These are phyloP conservation scores for Ailuropoda melanoleuca DNA, from an alignment of 2,113 vertebrate species.

Conservation along the genomic window DNA sequence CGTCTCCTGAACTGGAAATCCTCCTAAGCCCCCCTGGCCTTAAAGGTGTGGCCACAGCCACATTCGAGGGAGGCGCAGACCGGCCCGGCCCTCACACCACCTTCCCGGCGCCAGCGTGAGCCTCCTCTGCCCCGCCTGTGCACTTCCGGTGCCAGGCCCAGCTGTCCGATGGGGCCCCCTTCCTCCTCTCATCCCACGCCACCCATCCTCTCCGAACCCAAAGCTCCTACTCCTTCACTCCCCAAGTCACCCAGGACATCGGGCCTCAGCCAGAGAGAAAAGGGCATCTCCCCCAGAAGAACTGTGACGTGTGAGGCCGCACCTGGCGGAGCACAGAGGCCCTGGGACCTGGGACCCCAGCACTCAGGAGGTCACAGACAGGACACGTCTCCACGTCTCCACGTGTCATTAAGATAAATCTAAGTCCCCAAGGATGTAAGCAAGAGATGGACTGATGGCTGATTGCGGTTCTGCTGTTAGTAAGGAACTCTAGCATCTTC, in stretches of 20 bases:
- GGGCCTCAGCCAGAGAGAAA: neutral
- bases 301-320: rapidly evolving
- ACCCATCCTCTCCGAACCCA: rapidly evolving
- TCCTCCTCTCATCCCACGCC: too few relatives aligned
- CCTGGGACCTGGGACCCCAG: neutral
- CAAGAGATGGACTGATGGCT: rapidly evolving
- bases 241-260: neutral
- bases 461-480: neutral
- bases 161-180: rapidly evolving
- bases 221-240: neutral
- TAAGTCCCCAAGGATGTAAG: neutral
- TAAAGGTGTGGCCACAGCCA: rapidly evolving
- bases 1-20: rapidly evolving
- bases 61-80: rapidly evolving
- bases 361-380: neutral
- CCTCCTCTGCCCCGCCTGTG: rapidly evolving
- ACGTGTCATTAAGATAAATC: neutral
- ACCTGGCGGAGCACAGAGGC: neutral
- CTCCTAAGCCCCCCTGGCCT: too few relatives aligned
- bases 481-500: neutral
- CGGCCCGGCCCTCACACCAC: rapidly evolving
- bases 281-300: neutral
- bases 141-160: rapidly evolving
- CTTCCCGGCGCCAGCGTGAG: rapidly evolving
- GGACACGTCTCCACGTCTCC: rapidly evolving